Conservation (phyloP, 2,888 invertebrate species). For the Drosophila setosimentum region DNA sequence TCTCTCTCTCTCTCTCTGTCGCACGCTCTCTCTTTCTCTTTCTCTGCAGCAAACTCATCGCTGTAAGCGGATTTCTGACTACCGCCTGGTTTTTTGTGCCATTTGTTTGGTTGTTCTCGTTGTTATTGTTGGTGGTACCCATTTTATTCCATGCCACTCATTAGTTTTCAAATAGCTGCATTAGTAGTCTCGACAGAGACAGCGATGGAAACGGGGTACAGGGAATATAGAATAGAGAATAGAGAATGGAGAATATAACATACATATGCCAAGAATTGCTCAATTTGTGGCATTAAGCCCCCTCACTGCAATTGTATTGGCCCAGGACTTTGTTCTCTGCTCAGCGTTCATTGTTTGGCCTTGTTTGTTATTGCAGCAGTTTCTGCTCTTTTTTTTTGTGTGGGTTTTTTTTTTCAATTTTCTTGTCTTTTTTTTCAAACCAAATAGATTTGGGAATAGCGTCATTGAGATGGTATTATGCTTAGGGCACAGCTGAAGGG, state of each 20-base stretch:
- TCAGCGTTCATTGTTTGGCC: conserved; percentile 44
- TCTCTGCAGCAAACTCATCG: conserved; percentile 40
- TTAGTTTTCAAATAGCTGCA: conserved; percentile 80
- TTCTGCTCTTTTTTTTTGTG: conserved; percentile 11
- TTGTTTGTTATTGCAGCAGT: conserved; percentile 77
- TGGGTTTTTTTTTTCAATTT: conserved; percentile 16
- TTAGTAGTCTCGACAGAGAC: conserved; percentile 56
- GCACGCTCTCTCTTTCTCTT: neutral
- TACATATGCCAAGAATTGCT: conserved; percentile 67
- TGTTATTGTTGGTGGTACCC: conserved; percentile 41
- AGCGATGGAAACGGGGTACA: neutral
- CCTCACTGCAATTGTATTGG: conserved; percentile 25
- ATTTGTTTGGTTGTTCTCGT: conserved; percentile 44
- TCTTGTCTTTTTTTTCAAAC: conserved; percentile 16
- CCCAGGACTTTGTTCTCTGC: conserved; percentile 35
- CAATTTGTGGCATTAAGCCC: conserved; percentile 78
- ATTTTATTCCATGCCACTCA: conserved; percentile 63
- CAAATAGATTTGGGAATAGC: conserved; percentile 20
- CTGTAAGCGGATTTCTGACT: conserved; percentile 75
- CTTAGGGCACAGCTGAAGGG: conserved; percentile 12
- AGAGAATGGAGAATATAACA: conserved; percentile 24
- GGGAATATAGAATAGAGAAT: neutral
- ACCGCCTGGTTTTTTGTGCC: conserved; percentile 47
- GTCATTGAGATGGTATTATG: conserved; percentile 18
- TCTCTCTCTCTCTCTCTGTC: conserved; percentile 9